Conservation (phyloP, 2,113 vertebrate species). For the Gobio gobio region DNA sequence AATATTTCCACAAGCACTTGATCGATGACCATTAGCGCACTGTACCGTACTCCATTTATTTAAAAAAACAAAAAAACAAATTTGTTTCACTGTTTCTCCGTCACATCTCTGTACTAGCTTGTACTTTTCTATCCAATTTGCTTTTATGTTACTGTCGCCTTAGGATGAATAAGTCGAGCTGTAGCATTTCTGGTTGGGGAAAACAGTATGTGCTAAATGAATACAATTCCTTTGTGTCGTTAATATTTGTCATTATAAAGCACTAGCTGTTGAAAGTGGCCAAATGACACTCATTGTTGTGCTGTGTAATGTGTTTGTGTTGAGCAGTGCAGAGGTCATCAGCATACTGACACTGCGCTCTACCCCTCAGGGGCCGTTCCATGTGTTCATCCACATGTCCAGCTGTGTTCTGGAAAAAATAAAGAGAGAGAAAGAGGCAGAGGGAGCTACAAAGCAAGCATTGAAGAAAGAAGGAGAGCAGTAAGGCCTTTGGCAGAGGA, state of each 20-base stretch:
- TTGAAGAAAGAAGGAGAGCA: constrained; percentile 40
- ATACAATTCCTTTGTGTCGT: constrained; percentile 19
- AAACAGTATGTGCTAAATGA: constrained; percentile 5
- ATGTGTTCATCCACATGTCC: constrained; percentile 50
- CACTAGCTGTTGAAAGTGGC: constrained; percentile 8
- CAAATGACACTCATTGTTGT: constrained; percentile 26
- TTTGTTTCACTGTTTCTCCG: background rate
- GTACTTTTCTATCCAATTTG: background rate
- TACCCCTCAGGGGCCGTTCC: constrained; percentile 43
- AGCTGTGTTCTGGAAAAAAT: constrained; percentile 60
- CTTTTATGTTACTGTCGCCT: constrained; percentile 1
- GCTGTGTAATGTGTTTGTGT: constrained; percentile 39
- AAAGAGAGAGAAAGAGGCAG: constrained; percentile 54
- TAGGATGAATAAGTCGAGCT: constrained; percentile 1
- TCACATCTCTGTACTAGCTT: background rate
- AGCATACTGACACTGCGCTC: constrained; percentile 25
- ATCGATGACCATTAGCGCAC: background rate
- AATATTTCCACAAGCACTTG: background rate
- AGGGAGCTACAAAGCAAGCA: constrained; percentile 52
- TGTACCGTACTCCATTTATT: background rate
- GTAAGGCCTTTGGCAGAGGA: constrained; percentile 34
- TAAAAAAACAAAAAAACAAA: background rate
- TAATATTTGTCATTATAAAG: constrained; percentile 42
- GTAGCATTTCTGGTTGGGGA: background rate
- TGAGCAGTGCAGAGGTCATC: constrained; percentile 38